Evolutionary conservation across 2,113 vertebrate species (phyloP), one percentile per base, ranked within the genome.

Genomic region (Megaleporinus macrocephalus): DNA sequence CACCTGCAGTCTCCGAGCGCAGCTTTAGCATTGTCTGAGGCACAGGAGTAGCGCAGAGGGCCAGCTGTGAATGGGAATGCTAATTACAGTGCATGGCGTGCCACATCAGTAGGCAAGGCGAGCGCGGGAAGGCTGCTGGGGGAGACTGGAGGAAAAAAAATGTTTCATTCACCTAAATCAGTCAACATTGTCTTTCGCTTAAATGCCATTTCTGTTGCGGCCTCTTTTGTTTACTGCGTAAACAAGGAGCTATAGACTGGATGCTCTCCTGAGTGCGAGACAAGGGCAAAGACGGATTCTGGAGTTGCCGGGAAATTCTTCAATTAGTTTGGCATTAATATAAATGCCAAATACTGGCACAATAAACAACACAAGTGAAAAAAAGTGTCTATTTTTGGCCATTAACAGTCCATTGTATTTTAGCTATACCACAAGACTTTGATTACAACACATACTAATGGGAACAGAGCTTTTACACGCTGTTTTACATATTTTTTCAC

Each of bases 1-100:
- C 86, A 88, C 84, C 87, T 90, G 86, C 79, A 53, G 74, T 73
- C 84, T 86, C 49, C 27, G 33, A 61, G 72, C n/a, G 68, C 76
- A 71, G 61, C 24, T 16, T 71, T 29, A 30, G 33, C 78, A 80
- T 69, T 83, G 82, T 76, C 53, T 26, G 51, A 62, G 74, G 75
- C 65, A 18, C 12, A 26, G 80, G 72, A 66, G 68, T 55, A 59
- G 79, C 66, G 29, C 65, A 36, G 71, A 53, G 76, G 47, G 62
- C 41, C 30, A 10, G 41, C 26, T 29, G 53, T 82, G 63, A 86
- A 88, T 79, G 61, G 57, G 47, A 81, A 79, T 87, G 79, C 75
- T 88, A 85, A 88, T 86, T 81, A 71, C 79, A 65, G 63, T 68
- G 73, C 26, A 66, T 76, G 59, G 30, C 27, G 70, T 10, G 2